Base-by-base conservation (phyloP, 1,140 invertebrate species). In the Drosophila navojoa region DNA sequence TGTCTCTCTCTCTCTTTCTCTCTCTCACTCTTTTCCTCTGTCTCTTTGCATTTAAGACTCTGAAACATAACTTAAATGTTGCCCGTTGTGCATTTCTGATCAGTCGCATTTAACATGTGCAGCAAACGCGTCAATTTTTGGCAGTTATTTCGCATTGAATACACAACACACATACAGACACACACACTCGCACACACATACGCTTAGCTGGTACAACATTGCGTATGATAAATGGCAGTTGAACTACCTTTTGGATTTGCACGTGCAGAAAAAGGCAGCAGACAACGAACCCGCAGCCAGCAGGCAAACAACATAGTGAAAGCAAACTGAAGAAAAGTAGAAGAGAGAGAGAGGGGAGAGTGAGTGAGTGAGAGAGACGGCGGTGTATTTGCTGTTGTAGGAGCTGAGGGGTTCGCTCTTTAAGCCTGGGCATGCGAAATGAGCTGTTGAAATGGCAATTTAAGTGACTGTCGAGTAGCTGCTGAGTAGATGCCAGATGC, bases 401-500 rank as follows among this genome's bases (percentile, higher is more conserved):
- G 7, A 25, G 45, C 11, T 15, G 27, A 15, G 22, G 38, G 59
- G 70, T 44, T 47, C n/a, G 47, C 64, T 49, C 70, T 71, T 71
- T 71, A 71, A 71, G 69, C 69, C 47, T 57, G 59, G 63, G 71
- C 75, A 78, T 76, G 62, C 73, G 72, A 87, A 87, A 84, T 89
- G 84, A 84, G 85, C 84, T 89, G 85, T 76, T 80, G 79, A 89
- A 89, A 89, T 89, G 77, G 84, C 85, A 80, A 89, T 84, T 89
- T 71, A 87, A 87, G 84, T 89, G 84, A 87, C 79, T 87, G 79
- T 84, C 82, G 71, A 87, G 64, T 42, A 71, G 76, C 62, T 72
- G 72, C 38, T 57, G 59, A 44, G 19, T 29, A 32, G 22, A 38
- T 81, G 71, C 74, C 74, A 81, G 79, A 79, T 79, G 80, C 76